Conservation (phyloP, 2,113 vertebrate genomes). For the Martes martes region DNA sequence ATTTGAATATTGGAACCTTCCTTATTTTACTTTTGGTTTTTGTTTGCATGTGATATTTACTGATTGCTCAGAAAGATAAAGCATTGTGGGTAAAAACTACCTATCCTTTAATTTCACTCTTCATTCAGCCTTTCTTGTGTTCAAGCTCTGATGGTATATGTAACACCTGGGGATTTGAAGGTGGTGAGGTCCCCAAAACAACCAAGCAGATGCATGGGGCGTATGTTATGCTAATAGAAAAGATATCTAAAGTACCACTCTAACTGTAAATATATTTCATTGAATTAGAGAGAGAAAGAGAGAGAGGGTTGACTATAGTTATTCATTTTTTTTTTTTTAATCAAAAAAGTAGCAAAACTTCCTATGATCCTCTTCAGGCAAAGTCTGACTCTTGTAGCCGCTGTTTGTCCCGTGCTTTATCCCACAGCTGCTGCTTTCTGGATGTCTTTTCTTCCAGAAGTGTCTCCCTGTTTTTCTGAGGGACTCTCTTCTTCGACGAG, state of each 20-base stretch:
- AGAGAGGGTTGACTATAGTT: neutral
- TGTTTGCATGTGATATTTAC: neutral
- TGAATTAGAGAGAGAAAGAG: neutral
- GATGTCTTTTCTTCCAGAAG: neutral
- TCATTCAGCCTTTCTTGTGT: neutral
- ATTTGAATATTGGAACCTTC: neutral
- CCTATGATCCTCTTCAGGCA: neutral
- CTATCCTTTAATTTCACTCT: neutral
- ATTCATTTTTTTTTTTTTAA: neutral
- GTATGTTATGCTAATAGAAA: neutral
- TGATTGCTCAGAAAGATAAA: neutral
- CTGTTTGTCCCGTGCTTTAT: neutral
- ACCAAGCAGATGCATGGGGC: neutral
- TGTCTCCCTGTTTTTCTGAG: neutral
- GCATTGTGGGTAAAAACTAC: neutral
- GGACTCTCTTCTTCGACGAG: fast-evolving
- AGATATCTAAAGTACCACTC: neutral
- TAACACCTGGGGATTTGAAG: neutral
- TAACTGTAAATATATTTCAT: neutral
- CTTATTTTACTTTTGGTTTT: neutral
- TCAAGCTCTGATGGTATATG: neutral
- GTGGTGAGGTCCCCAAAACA: neutral
- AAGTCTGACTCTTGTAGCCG: neutral
- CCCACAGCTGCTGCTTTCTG: neutral
- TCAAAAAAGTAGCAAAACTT: neutral